Evolutionary conservation across 2,888 invertebrate species (phyloP).

Genomic region (Ashinkailepas kermadecensis): DNA sequence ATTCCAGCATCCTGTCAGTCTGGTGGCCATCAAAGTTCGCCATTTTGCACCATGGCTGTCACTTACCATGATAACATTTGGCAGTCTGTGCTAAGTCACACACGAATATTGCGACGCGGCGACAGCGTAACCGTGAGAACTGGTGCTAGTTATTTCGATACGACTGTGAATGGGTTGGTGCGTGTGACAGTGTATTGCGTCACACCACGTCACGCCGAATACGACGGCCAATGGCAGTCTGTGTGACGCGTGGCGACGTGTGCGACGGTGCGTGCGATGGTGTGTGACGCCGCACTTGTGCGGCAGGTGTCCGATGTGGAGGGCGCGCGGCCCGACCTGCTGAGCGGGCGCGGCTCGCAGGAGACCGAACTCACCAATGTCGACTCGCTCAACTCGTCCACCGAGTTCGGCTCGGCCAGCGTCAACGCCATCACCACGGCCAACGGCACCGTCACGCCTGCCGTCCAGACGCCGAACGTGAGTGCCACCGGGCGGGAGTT

Average conservation of each 20-base stretch:
- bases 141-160: too few species aligned
- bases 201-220: too few species aligned
- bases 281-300: too few species aligned
- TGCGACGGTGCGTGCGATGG: not conserved
- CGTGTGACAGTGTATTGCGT: too few species aligned
- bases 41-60: too few species aligned
- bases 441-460: conserved; percentile 29
- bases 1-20: too few species aligned
- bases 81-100: too few species aligned
- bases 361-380: conserved; percentile 34
- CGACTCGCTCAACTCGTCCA: conserved; percentile 34
- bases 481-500: not conserved
- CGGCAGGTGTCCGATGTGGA: conserved; percentile 6
- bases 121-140: too few species aligned
- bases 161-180: too few species aligned
- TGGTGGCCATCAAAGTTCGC: too few species aligned
- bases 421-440: conserved; percentile 29
- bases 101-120: too few species aligned
- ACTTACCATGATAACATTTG: too few species aligned
- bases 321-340: not conserved
- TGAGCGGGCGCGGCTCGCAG: conserved; percentile 34
- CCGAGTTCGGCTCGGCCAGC: conserved; percentile 27
- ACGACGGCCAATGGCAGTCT: not conserved
- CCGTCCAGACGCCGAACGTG: conserved; percentile 6
- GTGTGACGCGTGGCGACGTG: not conserved